Percentiles rank a stretch among this genome's conserved stretches.
phyloP scores from a whole-genome alignment of 2,113 vertebrate genomes.

The Agapornis roseicollis region DNA sequence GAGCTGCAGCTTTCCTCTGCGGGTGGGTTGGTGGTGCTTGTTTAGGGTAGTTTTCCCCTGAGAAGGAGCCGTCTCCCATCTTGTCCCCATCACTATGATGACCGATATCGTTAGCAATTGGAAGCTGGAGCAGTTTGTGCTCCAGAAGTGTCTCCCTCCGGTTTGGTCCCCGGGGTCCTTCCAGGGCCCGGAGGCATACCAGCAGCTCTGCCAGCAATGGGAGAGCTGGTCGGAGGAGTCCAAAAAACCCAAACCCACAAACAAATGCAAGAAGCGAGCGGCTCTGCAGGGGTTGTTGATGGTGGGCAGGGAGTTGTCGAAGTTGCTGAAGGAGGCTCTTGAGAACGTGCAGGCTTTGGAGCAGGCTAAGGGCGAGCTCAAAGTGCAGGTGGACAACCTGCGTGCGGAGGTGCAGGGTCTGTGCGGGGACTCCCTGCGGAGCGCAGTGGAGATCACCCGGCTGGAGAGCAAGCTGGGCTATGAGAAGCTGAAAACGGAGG shows the following conservation, averaged over 20 bases:
- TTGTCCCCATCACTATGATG: neutral
- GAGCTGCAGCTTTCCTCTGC: neutral
- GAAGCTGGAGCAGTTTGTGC: conserved; percentile 66
- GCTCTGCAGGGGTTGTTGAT: conserved; percentile 62
- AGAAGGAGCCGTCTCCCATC: neutral
- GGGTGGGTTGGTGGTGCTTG: neutral
- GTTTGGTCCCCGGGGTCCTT: conserved; percentile 42
- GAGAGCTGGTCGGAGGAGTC: conserved; percentile 52
- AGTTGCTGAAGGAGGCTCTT: conserved; percentile 51
- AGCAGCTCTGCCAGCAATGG: conserved; percentile 66
- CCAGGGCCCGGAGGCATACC: conserved; percentile 47
- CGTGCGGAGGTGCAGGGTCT: conserved; percentile 52
- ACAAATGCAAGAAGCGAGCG: conserved; percentile 53
- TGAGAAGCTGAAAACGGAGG: conserved; percentile 49
- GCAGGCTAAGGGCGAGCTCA: conserved; percentile 39
- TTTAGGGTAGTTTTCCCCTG: conserved; percentile 7
- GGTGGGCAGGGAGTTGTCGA: conserved; percentile 59
- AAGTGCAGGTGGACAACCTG: conserved; percentile 55
- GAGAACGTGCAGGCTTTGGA: conserved; percentile 37
- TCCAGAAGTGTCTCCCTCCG: conserved; percentile 58
- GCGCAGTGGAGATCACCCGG: conserved; percentile 46
- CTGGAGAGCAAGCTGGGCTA: conserved; percentile 59
- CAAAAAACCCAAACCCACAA: conserved; percentile 61
- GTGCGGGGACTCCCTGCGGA: conserved; percentile 55
- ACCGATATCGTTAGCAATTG: conserved; percentile 34